These are phyloP conservation scores for Chloropsis hardwickii DNA, from an alignment of 2,113 vertebrate species.

Conservation along the genomic window DNA sequence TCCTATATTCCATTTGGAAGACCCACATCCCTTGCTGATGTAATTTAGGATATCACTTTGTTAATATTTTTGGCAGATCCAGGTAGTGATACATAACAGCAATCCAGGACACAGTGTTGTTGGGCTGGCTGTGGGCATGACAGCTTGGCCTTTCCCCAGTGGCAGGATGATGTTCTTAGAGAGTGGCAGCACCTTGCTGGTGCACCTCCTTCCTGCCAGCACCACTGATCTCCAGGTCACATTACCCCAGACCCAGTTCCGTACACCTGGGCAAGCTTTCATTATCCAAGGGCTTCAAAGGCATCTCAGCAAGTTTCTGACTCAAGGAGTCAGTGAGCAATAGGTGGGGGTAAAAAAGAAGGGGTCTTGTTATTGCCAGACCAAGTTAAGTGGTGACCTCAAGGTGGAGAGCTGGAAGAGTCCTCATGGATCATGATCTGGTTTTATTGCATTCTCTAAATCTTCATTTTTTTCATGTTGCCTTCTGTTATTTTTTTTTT, in stretches of 20 bases:
- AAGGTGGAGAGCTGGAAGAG: neutral
- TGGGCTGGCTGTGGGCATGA: neutral
- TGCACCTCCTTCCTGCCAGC: neutral
- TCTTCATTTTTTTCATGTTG: neutral
- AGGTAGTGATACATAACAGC: neutral
- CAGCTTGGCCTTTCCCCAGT: neutral
- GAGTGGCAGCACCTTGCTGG: neutral
- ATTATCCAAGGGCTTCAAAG: neutral
- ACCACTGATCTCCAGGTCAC: neutral
- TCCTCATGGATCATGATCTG: neutral
- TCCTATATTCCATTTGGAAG: neutral
- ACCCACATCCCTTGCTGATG: neutral
- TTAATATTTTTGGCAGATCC: neutral
- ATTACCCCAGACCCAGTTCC: neutral
- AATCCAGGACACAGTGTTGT: neutral
- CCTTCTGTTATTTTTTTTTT: neutral
- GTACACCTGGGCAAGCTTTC: neutral
- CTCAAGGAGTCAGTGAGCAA: neutral
- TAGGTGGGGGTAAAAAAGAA: neutral
- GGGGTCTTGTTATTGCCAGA: neutral
- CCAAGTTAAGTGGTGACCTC: neutral
- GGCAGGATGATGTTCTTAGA: neutral
- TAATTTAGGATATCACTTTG: neutral
- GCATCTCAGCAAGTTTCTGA: neutral
- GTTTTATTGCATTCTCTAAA: neutral